phyloP scores from a whole-genome alignment of 2,113 vertebrate genomes.

The Crotalus tigris region DNA sequence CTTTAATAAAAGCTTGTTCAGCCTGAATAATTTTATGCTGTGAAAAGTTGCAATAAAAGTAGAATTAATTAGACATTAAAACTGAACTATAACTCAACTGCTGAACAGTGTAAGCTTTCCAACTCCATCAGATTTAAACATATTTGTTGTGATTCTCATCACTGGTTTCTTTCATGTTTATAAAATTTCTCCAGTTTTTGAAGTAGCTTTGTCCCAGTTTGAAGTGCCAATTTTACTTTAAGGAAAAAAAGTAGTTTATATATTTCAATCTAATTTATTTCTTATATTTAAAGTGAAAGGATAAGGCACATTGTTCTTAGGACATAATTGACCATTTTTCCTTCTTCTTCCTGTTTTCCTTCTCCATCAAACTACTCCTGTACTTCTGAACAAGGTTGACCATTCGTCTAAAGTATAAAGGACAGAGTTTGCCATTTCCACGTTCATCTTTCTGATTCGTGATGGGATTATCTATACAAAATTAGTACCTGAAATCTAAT shows the following conservation, averaged over 20 bases:
- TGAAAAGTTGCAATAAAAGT: constrained; percentile 29
- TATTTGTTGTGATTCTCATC: neutral
- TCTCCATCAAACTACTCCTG: constrained; percentile 30
- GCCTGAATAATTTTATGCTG: constrained; percentile 28
- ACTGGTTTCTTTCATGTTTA: neutral
- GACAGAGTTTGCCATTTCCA: constrained; percentile 56
- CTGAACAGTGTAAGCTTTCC: constrained; percentile 2
- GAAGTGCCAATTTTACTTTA: constrained; percentile 13
- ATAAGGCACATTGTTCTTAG: constrained; percentile 44
- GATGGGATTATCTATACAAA: constrained; percentile 50
- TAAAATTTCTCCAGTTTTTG: neutral
- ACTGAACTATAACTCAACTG: neutral
- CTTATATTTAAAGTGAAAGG: constrained; percentile 24
- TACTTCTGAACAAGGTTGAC: constrained; percentile 65
- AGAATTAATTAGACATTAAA: neutral
- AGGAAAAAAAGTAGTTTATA: constrained; percentile 13
- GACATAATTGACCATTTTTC: constrained; percentile 62
- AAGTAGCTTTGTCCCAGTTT: neutral
- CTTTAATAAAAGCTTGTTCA: constrained; percentile 1
- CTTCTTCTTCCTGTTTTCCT: constrained; percentile 50
- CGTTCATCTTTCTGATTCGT: constrained; percentile 50
- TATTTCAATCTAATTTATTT: constrained; percentile 3
- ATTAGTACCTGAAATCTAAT: constrained; percentile 46
- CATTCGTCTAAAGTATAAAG: constrained; percentile 63
- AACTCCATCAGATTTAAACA: constrained; percentile 1